These are phyloP conservation scores for Phalera bucephala DNA, from an alignment of 2,888 invertebrate genomes.

Conservation along the genomic window DNA sequence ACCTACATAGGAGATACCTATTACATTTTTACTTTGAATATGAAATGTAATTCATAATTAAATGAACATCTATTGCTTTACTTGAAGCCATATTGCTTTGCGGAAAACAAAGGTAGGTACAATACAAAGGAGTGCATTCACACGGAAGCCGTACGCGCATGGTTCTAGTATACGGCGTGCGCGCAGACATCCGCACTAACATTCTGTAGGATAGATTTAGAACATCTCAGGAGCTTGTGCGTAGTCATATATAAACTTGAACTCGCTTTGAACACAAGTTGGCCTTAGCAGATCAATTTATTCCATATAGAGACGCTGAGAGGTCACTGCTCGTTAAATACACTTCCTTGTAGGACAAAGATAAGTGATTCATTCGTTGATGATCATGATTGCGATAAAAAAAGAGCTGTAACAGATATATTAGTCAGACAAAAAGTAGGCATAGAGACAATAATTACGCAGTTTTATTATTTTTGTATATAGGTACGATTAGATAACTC, in stretches of 20 bases:
- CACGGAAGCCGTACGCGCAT: constrained; percentile 52
- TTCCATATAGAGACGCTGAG: constrained; percentile 49
- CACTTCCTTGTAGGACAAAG: constrained; percentile 42
- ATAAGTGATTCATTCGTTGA: constrained; percentile 26
- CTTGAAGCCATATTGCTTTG: too few species aligned
- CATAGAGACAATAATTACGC: too few species aligned
- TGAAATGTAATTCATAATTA: too few species aligned
- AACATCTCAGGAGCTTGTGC: constrained; percentile 34
- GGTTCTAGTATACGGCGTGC: constrained; percentile 38
- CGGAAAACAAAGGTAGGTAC: constrained; percentile 50
- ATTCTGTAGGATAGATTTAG: constrained; percentile 42
- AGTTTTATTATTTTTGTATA: too few species aligned
- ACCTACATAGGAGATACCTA: too few species aligned
- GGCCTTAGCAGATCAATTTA: constrained; percentile 58
- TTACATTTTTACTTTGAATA: too few species aligned
- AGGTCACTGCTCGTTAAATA: constrained; percentile 46
- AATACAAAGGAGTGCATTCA: constrained; percentile 40
- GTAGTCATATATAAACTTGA: constrained; percentile 33
- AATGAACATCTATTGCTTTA: too few species aligned
- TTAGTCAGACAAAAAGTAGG: too few species aligned
- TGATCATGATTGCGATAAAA: constrained; percentile 1
- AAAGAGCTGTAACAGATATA: too few species aligned
- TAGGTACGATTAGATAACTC: too few species aligned
- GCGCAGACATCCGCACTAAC: constrained; percentile 10
- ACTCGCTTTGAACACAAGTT: constrained; percentile 41